A percentile compares a stretch with the other conserved stretches of the same genome.
Evolutionary conservation across 2,888 invertebrate species (phyloP).

Genomic region (Belgica antarctica): DNA sequence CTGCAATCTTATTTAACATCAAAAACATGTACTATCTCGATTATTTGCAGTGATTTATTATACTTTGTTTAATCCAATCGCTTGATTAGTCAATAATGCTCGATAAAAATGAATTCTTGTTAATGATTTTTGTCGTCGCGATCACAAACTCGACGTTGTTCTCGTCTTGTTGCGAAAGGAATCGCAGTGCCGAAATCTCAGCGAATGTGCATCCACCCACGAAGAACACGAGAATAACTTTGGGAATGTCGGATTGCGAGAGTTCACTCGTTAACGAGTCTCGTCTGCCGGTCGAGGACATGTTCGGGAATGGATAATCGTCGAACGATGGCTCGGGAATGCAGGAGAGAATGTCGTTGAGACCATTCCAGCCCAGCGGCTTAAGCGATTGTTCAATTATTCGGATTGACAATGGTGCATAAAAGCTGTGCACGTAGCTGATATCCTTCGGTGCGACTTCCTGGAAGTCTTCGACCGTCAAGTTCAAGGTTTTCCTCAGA

Average conservation of each 20-base stretch:
- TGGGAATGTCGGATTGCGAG: conserved; percentile 54
- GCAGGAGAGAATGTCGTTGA: conserved; percentile 78
- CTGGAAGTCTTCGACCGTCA: conserved; percentile 84
- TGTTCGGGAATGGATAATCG: conserved; percentile 62
- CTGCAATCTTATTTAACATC: too few relatives aligned
- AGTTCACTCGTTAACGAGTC: conserved; percentile 62
- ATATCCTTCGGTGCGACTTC: conserved; percentile 83
- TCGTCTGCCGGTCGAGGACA: conserved; percentile 57
- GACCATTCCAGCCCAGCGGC: conserved; percentile 71
- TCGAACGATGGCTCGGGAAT: conserved; percentile 77
- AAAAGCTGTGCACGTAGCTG: conserved; percentile 87
- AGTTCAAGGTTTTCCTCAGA: conserved; percentile 73
- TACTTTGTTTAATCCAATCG: too few relatives aligned
- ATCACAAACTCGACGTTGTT: conserved; percentile 85
- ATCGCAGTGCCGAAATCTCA: conserved; percentile 78
- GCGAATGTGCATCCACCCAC: conserved; percentile 97
- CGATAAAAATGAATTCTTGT: conserved; percentile 81
- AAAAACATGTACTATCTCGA: too few relatives aligned
- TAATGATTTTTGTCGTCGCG: conserved; percentile 88
- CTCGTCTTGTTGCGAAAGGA: conserved; percentile 73
- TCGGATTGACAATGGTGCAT: conserved; percentile 88
- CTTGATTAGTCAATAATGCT: conserved; percentile 66
- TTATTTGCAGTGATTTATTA: too few relatives aligned
- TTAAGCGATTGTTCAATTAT: conserved; percentile 77
- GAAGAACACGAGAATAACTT: conserved; percentile 86